Evolutionary conservation across 2,888 invertebrate genomes (phyloP).

Genomic region (Augochlorella aurata): DNA sequence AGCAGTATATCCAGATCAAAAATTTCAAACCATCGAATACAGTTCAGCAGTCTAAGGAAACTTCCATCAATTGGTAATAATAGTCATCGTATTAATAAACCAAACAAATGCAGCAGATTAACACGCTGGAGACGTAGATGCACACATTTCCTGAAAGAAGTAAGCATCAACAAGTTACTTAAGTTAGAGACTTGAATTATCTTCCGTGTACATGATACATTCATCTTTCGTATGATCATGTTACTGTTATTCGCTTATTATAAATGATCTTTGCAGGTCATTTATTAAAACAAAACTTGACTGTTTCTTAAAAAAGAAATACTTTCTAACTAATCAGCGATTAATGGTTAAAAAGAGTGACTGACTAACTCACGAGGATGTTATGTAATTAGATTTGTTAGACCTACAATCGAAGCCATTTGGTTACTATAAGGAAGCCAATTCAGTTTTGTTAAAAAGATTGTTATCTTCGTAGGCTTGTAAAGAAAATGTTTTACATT

Average conservation of each 20-base stretch:
- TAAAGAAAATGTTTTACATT: constrained; percentile 80
- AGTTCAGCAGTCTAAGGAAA: constrained; percentile 75
- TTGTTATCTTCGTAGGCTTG: constrained; percentile 75
- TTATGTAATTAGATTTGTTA: constrained; percentile 59
- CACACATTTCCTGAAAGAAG: constrained; percentile 78
- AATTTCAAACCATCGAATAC: constrained; percentile 71
- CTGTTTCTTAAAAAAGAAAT: constrained; percentile 50
- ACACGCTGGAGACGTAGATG: constrained; percentile 79
- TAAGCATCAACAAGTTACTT: constrained; percentile 52
- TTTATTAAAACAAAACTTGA: constrained; percentile 60
- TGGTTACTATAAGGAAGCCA: constrained; percentile 52
- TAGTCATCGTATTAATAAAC: constrained; percentile 75
- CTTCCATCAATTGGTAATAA: constrained; percentile 75
- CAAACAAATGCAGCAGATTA: constrained; percentile 77
- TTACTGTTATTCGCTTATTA: constrained; percentile 49
- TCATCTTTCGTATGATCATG: constrained; percentile 13
- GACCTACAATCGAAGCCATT: constrained; percentile 55
- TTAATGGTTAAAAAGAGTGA: constrained; percentile 53
- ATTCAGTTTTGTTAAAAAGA: constrained; percentile 55
- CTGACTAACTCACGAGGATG: constrained; percentile 58
- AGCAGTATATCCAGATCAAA: constrained; percentile 69
- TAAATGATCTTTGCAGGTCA: constrained; percentile 64
- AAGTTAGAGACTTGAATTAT: neutral
- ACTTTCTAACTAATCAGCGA: constrained; percentile 55
- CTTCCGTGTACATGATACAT: constrained; percentile 30